Conservation (phyloP, 2,113 vertebrate genomes). For the Gulo gulo region DNA sequence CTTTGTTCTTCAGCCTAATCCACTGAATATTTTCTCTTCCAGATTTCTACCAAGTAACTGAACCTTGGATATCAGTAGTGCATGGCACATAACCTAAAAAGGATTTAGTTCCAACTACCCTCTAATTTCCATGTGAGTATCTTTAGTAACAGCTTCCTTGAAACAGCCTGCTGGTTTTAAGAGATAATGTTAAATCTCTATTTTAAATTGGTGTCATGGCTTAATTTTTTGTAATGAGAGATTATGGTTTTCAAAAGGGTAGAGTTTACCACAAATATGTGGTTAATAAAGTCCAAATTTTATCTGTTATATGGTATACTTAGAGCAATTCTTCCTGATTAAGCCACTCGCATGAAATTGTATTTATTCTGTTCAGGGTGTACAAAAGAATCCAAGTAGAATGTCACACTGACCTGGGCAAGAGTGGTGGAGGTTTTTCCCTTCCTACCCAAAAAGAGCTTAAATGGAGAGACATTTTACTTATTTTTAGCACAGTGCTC, state of each 20-base stretch:
- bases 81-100: not conserved
- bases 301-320: not conserved
- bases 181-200: slow-evolving; percentile 43
- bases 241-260: slow-evolving; percentile 20
- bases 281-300: not conserved
- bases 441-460: not conserved
- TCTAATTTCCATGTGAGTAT: not conserved
- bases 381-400: not conserved
- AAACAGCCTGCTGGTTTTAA: slow-evolving; percentile 20
- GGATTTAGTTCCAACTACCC: not conserved
- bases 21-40: slow-evolving; percentile 38
- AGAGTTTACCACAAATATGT: not conserved
- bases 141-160: not conserved
- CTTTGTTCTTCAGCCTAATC: slow-evolving; percentile 22
- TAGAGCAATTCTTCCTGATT: not conserved
- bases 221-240: slow-evolving; percentile 32
- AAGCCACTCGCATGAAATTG: not conserved
- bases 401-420: not conserved
- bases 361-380: not conserved
- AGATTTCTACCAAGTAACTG: slow-evolving; percentile 39
- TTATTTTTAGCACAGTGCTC: not conserved
- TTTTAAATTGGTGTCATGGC: slow-evolving; percentile 6
- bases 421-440: not conserved
- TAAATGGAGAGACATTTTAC: not conserved
- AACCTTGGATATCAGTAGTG: not conserved